These are phyloP conservation scores for Takifugu bimaculatus DNA, from an alignment of 2,113 vertebrate genomes.

Conservation along the genomic window DNA sequence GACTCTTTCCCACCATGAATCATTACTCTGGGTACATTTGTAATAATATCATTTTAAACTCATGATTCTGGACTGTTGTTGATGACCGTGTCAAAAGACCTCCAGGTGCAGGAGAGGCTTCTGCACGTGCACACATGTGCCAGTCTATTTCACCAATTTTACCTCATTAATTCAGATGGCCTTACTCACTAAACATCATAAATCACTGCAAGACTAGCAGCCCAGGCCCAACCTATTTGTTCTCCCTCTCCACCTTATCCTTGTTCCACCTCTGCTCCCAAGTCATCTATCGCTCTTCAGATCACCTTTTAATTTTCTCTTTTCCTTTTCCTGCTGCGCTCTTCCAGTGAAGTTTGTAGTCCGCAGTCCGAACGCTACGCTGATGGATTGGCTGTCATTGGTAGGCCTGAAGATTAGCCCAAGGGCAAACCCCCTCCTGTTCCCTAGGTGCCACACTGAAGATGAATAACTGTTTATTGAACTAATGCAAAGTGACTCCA, in stretches of 20 bases:
- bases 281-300: constrained; percentile 16
- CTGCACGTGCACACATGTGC: constrained; percentile 4
- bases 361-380: constrained; percentile 48
- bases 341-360: not conserved
- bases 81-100: constrained; percentile 51
- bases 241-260: constrained; percentile 5
- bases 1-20: constrained; percentile 25
- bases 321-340: not conserved
- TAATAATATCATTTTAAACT: constrained; percentile 47
- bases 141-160: constrained; percentile 53
- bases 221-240: constrained; percentile 35
- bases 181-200: constrained; percentile 66
- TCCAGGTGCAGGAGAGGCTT: constrained; percentile 11
- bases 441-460: constrained; percentile 59
- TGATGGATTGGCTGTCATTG: constrained; percentile 71
- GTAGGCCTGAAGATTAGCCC: constrained; percentile 65
- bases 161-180: constrained; percentile 62
- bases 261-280: not conserved
- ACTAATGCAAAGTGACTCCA: constrained; percentile 58
- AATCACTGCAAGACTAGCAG: constrained; percentile 55
- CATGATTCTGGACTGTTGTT: constrained; percentile 44
- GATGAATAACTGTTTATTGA: constrained; percentile 75
- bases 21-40: constrained; percentile 21
- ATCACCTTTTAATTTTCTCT: constrained; percentile 20
- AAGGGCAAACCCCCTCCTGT: constrained; percentile 67